Evolutionary conservation across 2,888 invertebrate species (phyloP), one percentile per base, ranked within the genome.

Genomic region (Pristionchus mayeri): DNA sequence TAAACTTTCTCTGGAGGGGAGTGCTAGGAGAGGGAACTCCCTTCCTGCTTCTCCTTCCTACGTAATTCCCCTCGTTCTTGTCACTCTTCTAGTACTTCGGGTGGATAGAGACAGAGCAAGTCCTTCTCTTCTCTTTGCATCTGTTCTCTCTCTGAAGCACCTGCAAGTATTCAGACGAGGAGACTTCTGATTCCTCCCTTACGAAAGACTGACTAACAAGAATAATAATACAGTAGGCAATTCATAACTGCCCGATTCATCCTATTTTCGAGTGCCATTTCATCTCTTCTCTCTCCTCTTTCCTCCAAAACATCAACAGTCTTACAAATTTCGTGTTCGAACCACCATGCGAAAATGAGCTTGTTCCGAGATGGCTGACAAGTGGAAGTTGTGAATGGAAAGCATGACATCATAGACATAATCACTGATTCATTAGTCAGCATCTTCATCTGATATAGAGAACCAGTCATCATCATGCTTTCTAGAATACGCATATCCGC

Each of bases 1-100:
- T 50, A 78, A 60, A 37, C 71, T 71, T 40, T 71, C 37, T 40
- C 9, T 57, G 7, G 57, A 24, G 57, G n/a, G 57, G 40, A 71
- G 71, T 44, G 44, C 44, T 9, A 40, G 40, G n/a, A 40, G 44
- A 71, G 37, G 30, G n/a, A 37, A 57, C 76, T 76, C 76, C 37
- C 40, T 76, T 4, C 24, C 48, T n/a, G 11, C 21, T 44, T 40
- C 75, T n/a, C 44, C 34, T n/a, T 67, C 67, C 71, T 71, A 37
- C 71, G 40, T 71, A 37, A 40, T 71, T 44, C 71, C 67, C 4
- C 60, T 60, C 60, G 60, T 60, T 60, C 60, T 60, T 60, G 60
- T 60, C 60, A 60, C 60, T 24, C 60, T 60, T 30, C 27, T 11
- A 6, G 57, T 11, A 57, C n/a, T 44, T 24, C 21, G 57, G 27